Evolutionary conservation across 37 sponge, comb jelly and placozoan species (phyloP).

Genomic region (Theonella swinhoei): DNA sequence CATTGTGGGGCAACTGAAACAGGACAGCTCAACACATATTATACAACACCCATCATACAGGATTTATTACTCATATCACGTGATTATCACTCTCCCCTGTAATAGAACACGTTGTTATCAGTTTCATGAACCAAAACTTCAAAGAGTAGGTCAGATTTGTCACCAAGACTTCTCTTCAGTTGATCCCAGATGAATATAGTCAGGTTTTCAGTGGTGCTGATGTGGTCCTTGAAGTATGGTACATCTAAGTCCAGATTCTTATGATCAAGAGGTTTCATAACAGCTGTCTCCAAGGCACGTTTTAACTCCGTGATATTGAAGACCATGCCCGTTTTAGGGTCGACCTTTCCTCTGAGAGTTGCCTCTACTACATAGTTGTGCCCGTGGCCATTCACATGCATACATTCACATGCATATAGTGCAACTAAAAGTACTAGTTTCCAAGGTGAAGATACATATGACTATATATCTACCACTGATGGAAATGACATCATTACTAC

Average conservation of each 20-base stretch:
- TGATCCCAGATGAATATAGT: slow-evolving; percentile 90
- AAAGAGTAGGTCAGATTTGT: slow-evolving; percentile 48
- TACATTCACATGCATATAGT: slow-evolving; percentile 68
- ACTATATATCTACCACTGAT: too few species aligned
- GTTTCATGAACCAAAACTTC: slow-evolving; percentile 93
- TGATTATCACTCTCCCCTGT: slow-evolving; percentile 85
- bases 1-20: too few species aligned
- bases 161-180: slow-evolving; percentile 35
- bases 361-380: slow-evolving; percentile 97
- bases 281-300: too few species aligned
- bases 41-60: too few species aligned
- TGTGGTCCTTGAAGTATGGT: slow-evolving; percentile 74
- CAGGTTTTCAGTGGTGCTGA: slow-evolving; percentile 92
- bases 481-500: too few species aligned
- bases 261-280: slow-evolving; percentile 87
- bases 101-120: slow-evolving; percentile 80
- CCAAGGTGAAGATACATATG: too few species aligned
- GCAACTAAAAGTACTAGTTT: too few species aligned
- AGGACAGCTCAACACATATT: too few species aligned
- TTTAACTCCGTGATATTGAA: too few species aligned
- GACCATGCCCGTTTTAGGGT: slow-evolving; percentile 74
- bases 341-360: slow-evolving; percentile 44
- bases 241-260: slow-evolving; percentile 90
- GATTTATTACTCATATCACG: too few species aligned
- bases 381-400: slow-evolving; percentile 85